A percentile compares a stretch with the other conserved stretches of the same genome.
phyloP scores from a whole-genome alignment of 2,797 vertebrate genomes.

The Gadopsis bispinosus region DNA sequence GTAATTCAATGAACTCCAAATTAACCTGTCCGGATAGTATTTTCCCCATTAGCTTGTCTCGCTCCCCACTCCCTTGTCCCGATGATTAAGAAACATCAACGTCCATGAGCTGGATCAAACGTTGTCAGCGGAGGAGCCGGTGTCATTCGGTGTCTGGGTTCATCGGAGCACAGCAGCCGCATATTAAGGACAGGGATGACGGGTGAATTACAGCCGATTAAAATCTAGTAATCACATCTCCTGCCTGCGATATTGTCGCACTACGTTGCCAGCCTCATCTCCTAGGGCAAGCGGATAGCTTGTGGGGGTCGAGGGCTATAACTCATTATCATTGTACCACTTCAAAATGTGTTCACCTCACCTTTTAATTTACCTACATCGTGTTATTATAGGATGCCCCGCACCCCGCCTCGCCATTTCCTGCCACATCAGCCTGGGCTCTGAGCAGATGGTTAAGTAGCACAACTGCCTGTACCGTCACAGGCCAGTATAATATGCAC shows the following conservation, averaged over 20 bases:
- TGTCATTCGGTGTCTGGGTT: slow-evolving; percentile 61
- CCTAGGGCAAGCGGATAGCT: slow-evolving; percentile 39
- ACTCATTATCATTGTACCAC: slow-evolving; percentile 22
- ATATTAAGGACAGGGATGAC: slow-evolving; percentile 71
- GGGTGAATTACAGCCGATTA: slow-evolving; percentile 80
- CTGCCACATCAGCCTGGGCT: slow-evolving; percentile 53
- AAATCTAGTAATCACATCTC: slow-evolving; percentile 81
- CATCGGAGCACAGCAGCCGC: slow-evolving; percentile 62
- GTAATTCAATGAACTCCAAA: slow-evolving; percentile 85
- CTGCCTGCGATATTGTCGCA: slow-evolving; percentile 69
- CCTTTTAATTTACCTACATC: slow-evolving; percentile 40
- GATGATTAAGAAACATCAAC: slow-evolving; percentile 83
- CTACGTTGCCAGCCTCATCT: slow-evolving; percentile 56
- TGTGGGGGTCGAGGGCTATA: slow-evolving; percentile 17
- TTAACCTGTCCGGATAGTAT: slow-evolving; percentile 80
- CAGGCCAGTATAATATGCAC: slow-evolving; percentile 29
- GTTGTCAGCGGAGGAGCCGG: slow-evolving; percentile 48
- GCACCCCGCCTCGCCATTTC: too few relatives aligned
- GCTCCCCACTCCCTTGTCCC: slow-evolving; percentile 71
- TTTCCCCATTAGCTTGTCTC: slow-evolving; percentile 78
- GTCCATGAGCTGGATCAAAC: slow-evolving; percentile 74
- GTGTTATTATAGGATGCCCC: slow-evolving; percentile 31
- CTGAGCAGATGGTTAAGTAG: slow-evolving; percentile 60
- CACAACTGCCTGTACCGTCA: slow-evolving; percentile 23
- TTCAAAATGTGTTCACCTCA: slow-evolving; percentile 39